A percentile compares a stretch with the other conserved stretches of the same genome.
These are phyloP conservation scores for Orthochromis malagaraziensis DNA, from an alignment of 2,113 vertebrate species.

Conservation along the genomic window DNA sequence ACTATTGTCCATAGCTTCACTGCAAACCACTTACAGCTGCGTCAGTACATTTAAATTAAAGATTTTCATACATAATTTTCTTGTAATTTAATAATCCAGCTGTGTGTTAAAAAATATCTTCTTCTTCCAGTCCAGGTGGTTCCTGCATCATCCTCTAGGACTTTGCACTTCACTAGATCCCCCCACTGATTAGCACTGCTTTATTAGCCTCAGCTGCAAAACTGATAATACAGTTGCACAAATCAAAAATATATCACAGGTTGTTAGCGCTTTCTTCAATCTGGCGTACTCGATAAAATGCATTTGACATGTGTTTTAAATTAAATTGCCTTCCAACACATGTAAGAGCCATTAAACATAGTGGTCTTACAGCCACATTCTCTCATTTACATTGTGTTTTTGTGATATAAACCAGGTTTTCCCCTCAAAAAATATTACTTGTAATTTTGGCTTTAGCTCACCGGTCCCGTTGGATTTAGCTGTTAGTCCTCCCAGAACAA, in stretches of 20 bases:
- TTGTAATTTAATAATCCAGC: not conserved
- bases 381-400: conserved; percentile 18
- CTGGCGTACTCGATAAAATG: not conserved
- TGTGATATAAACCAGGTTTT: conserved; percentile 59
- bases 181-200: not conserved
- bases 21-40: not conserved
- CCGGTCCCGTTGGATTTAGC: conserved; percentile 26
- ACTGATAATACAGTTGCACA: not conserved
- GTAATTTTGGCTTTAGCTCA: conserved; percentile 49
- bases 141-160: not conserved
- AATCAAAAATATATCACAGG: not conserved
- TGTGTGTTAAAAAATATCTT: not conserved
- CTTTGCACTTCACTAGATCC: not conserved
- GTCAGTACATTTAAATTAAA: not conserved
- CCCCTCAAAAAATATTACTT: conserved; percentile 30
- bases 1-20: not conserved
- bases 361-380: not conserved
- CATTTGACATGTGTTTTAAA: conserved; percentile 53
- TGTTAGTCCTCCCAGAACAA: conserved; percentile 41
- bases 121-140: not conserved
- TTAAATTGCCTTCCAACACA: conserved; percentile 54
- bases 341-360: conserved; percentile 57
- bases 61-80: not conserved
- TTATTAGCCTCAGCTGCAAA: not conserved
- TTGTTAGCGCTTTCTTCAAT: not conserved